Evolutionary conservation across 1,140 invertebrate genomes (phyloP).

Genomic region (Octopus sinensis): DNA sequence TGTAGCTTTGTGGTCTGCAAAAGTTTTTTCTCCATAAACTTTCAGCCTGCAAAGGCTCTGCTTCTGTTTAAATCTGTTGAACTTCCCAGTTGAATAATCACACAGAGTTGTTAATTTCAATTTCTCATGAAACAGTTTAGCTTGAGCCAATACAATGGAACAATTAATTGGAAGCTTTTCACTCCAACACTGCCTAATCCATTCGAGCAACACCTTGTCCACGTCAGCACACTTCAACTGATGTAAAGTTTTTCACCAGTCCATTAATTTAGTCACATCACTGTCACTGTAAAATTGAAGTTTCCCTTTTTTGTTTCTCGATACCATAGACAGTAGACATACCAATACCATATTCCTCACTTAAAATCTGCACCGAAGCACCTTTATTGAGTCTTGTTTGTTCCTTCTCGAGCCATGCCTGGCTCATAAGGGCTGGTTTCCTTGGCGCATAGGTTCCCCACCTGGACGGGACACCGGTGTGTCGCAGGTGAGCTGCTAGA

Average conservation of each 20-base stretch:
- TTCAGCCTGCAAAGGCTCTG: neutral
- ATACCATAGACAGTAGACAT: constrained; percentile 2
- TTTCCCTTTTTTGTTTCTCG: neutral
- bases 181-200: neutral
- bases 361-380: constrained; percentile 10
- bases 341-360: constrained; percentile 13
- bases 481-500: no score
- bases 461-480: no score
- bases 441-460: no score
- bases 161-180: neutral
- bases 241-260: neutral
- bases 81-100: neutral
- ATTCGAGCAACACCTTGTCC: neutral
- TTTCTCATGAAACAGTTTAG: neutral
- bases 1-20: neutral
- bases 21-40: constrained; percentile 1
- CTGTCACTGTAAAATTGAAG: constrained; percentile 1
- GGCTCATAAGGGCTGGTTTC: no score
- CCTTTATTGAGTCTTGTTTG: neutral
- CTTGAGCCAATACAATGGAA: neutral
- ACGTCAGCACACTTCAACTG: neutral
- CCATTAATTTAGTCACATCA: neutral
- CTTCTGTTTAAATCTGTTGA: neutral
- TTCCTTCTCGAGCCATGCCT: no score
- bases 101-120: constrained; percentile 19